These are phyloP conservation scores for Philopedon plagiatum DNA, from an alignment of 2,888 invertebrate genomes.

Conservation along the genomic window DNA sequence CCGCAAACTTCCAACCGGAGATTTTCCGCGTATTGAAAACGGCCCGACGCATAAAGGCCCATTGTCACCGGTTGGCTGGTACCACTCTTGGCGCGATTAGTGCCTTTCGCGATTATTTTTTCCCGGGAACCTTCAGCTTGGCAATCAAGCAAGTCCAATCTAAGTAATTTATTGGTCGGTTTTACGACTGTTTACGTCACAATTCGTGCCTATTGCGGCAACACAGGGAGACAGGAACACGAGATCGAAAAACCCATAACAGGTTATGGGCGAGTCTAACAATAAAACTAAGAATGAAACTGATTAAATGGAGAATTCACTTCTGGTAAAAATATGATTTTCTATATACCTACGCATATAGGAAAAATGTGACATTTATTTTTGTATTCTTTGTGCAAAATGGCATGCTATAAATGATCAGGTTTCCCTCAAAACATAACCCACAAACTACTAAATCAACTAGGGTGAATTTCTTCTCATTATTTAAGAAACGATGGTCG, in stretches of 20 bases:
- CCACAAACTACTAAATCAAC: too few relatives aligned
- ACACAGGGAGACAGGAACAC: constrained; percentile 29
- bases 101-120: constrained; percentile 47
- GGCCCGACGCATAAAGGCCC: background rate
- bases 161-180: constrained; percentile 65
- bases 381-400: too few relatives aligned
- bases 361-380: too few relatives aligned
- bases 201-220: constrained; percentile 19
- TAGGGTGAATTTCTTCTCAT: too few relatives aligned
- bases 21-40: constrained; percentile 23
- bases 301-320: constrained; percentile 3
- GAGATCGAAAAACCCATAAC: constrained; percentile 15
- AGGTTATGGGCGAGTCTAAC: constrained; percentile 6
- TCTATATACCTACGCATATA: too few relatives aligned
- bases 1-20: background rate
- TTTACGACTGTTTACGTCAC: constrained; percentile 65
- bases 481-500: too few relatives aligned
- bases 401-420: too few relatives aligned
- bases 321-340: constrained; percentile 5
- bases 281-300: constrained; percentile 12
- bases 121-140: constrained; percentile 58
- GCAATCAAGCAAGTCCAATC: constrained; percentile 65
- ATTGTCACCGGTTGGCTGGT: constrained; percentile 4
- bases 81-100: constrained; percentile 24
- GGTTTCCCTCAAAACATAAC: too few relatives aligned